Conservation (phyloP, 2,113 vertebrate genomes). For the Crotophaga sulcirostris region DNA sequence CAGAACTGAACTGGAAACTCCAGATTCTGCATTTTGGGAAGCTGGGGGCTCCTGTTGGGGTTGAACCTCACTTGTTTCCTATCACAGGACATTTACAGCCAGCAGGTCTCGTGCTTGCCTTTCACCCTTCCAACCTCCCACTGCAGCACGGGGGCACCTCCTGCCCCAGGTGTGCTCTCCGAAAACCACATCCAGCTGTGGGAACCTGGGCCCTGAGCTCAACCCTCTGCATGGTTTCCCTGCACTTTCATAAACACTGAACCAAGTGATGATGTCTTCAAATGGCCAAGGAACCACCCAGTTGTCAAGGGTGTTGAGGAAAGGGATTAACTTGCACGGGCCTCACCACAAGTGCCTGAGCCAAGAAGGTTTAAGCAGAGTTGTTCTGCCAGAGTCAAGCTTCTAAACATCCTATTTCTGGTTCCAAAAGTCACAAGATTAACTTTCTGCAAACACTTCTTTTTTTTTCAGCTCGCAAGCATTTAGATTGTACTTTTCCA, state of each 20-base stretch:
- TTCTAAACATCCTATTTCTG: background rate
- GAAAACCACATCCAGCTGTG: background rate
- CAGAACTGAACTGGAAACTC: background rate
- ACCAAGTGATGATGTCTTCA: background rate
- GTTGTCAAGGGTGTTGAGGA: background rate
- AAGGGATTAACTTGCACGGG: background rate
- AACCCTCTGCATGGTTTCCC: accelerated
- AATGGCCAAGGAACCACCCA: background rate
- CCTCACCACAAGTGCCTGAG: background rate
- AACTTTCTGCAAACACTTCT: background rate
- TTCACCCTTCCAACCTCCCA: background rate
- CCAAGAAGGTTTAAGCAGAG: background rate
- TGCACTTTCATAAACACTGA: background rate
- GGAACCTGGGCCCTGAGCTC: background rate
- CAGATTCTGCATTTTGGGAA: background rate
- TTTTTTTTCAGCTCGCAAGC: background rate
- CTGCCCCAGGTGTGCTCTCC: background rate
- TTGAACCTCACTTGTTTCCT: background rate
- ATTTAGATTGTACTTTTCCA: background rate
- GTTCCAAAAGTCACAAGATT: background rate
- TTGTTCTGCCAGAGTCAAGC: background rate
- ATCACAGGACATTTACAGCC: accelerated
- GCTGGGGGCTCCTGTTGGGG: background rate
- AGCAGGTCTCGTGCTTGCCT: background rate
- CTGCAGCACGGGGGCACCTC: background rate